These are phyloP conservation scores for Lates japonicus DNA, from an alignment of 2,797 vertebrate species.

Conservation along the genomic window DNA sequence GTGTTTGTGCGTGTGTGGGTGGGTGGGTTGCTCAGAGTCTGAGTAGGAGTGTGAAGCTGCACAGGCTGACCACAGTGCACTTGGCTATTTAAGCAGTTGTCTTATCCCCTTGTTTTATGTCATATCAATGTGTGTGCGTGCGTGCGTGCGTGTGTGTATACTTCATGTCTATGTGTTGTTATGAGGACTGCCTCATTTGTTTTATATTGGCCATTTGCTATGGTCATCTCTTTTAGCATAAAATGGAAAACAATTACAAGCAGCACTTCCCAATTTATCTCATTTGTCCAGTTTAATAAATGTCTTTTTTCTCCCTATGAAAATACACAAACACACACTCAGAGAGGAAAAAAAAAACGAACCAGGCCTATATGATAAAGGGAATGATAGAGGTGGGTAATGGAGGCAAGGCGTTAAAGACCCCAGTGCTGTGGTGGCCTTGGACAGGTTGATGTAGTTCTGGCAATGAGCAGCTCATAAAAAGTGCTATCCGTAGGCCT, in stretches of 20 bases:
- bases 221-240: conserved; percentile 67
- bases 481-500: conserved; percentile 87
- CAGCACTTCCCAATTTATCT: conserved; percentile 65
- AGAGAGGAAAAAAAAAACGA: conserved; percentile 21
- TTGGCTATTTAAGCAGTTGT: conserved; percentile 53
- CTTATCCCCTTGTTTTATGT: conserved; percentile 44
- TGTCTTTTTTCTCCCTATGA: conserved; percentile 50
- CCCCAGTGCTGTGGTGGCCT: conserved; percentile 72
- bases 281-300: conserved; percentile 71
- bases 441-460: conserved; percentile 90
- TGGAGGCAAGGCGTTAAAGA: conserved; percentile 79
- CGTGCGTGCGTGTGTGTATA: not conserved
- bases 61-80: conserved; percentile 41
- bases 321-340: conserved; percentile 54
- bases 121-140: conserved; percentile 29
- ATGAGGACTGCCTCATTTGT: conserved; percentile 61
- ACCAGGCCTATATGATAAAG: conserved; percentile 57
- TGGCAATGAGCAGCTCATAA: conserved; percentile 90
- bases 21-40: conserved; percentile 10
- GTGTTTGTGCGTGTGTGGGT: conserved; percentile 15
- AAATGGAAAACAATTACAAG: conserved; percentile 76
- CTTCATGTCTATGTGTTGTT: conserved; percentile 31
- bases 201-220: conserved; percentile 63
- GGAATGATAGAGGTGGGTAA: conserved; percentile 76
- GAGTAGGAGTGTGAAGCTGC: conserved; percentile 37